Percentiles rank a stretch among this genome's conserved stretches.
Evolutionary conservation across 2,888 invertebrate genomes (phyloP).

Genomic region (Agrotis exclamationis): DNA sequence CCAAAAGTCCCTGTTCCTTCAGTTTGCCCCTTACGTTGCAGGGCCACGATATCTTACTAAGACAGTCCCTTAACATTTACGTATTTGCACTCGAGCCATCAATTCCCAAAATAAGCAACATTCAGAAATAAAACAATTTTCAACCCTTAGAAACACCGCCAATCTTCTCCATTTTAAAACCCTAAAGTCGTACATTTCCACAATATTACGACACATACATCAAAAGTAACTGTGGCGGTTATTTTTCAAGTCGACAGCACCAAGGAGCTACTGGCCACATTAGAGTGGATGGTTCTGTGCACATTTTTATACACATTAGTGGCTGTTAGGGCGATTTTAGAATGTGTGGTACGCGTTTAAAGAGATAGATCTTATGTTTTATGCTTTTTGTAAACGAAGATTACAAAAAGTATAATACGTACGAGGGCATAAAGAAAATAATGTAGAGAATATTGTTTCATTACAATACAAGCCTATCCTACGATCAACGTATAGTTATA

Average conservation of each 20-base stretch:
- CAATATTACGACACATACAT: constrained; percentile 40
- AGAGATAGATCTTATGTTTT: not conserved
- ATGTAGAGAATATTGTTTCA: no score
- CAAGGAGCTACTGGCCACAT: constrained; percentile 26
- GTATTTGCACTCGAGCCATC: no score
- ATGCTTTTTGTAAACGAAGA: no score
- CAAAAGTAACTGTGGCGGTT: constrained; percentile 38
- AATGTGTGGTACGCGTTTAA: constrained; percentile 1
- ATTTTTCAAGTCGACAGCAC: constrained; percentile 51
- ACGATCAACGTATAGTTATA: no score
- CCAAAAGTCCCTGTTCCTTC: no score
- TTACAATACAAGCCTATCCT: no score
- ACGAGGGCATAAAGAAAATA: no score
- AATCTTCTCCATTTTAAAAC: constrained; percentile 15
- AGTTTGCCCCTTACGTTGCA: no score
- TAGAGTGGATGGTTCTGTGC: constrained; percentile 38
- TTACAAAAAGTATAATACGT: no score
- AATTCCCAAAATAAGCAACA: not conserved
- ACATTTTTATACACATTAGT: constrained; percentile 61
- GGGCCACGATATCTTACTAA: no score
- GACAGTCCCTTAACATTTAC: no score
- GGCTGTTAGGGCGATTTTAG: constrained; percentile 17
- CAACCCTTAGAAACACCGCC: not conserved
- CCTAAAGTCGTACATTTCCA: not conserved
- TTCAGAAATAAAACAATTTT: not conserved